Percentiles rank a stretch among this genome's conserved stretches.
phyloP scores from a whole-genome alignment of 1,140 invertebrate species.

The Agrilus planipennis region DNA sequence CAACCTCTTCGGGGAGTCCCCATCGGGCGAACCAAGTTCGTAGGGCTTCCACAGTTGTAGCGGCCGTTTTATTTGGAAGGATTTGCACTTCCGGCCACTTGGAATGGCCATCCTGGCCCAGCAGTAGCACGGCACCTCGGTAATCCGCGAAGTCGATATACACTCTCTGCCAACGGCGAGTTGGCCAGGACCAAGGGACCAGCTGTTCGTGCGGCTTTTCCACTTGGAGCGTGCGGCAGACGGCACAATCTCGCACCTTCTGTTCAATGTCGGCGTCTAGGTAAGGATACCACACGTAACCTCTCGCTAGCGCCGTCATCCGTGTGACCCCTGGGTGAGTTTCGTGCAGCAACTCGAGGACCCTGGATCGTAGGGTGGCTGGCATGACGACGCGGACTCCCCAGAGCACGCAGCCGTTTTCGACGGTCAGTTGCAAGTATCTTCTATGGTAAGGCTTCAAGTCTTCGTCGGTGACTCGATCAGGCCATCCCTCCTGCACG shows the following conservation, averaged over 20 bases:
- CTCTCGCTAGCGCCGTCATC: slow-evolving; percentile 34
- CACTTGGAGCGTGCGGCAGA: slow-evolving; percentile 14
- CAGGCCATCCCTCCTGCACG: neutral
- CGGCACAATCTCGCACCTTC: slow-evolving; percentile 12
- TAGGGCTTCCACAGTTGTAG: slow-evolving; percentile 15
- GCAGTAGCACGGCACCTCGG: slow-evolving; percentile 25
- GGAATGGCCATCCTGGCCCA: slow-evolving; percentile 2
- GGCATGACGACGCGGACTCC: slow-evolving; percentile 28
- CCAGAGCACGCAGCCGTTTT: slow-evolving; percentile 13
- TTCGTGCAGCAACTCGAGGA: slow-evolving; percentile 30
- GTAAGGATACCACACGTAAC: slow-evolving; percentile 30
- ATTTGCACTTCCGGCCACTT: slow-evolving; percentile 5
- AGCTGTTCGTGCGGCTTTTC: slow-evolving; percentile 13
- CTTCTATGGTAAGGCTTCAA: neutral
- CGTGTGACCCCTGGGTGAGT: slow-evolving; percentile 29
- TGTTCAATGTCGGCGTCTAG: slow-evolving; percentile 32
- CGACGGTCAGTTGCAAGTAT: slow-evolving; percentile 2
- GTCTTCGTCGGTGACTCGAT: neutral
- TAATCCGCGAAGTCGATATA: slow-evolving; percentile 28
- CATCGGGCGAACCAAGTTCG: slow-evolving; percentile 20
- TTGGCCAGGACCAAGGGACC: slow-evolving; percentile 22
- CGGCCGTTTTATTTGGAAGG: slow-evolving; percentile 6
- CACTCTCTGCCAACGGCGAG: slow-evolving; percentile 18
- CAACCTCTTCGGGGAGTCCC: slow-evolving; percentile 21
- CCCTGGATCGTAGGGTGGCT: slow-evolving; percentile 11